These are phyloP conservation scores for Hydrocynus forskahlii DNA, from an alignment of 2,797 vertebrate species.

Conservation along the genomic window DNA sequence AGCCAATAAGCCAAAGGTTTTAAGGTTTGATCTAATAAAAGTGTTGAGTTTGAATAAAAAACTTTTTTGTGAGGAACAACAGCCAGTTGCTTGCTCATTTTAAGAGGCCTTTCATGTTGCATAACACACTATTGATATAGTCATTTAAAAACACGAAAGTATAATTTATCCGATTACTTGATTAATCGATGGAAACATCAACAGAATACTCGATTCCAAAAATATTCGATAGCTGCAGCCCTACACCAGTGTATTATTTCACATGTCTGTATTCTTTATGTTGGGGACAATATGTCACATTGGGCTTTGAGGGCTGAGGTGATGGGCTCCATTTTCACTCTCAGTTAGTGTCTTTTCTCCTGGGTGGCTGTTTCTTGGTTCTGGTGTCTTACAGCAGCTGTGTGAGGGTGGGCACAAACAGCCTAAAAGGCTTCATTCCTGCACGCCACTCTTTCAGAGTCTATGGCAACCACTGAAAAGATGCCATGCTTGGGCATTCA, in stretches of 20 bases:
- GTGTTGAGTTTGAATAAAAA: too few relatives aligned
- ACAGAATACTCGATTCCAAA: too few relatives aligned
- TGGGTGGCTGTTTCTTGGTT: not conserved
- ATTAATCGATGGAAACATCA: too few relatives aligned
- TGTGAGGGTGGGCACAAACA: conserved; percentile 64
- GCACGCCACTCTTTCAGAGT: conserved; percentile 67
- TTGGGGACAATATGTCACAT: conserved; percentile 23
- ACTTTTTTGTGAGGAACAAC: too few relatives aligned
- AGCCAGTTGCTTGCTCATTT: too few relatives aligned
- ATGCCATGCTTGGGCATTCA: conserved; percentile 70
- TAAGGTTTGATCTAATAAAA: too few relatives aligned
- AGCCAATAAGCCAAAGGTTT: too few relatives aligned
- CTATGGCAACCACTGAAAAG: conserved; percentile 83
- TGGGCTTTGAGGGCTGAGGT: conserved; percentile 28
- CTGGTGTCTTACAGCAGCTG: conserved; percentile 48
- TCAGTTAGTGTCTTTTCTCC: conserved; percentile 50
- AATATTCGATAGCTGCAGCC: too few relatives aligned
- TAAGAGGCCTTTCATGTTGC: too few relatives aligned
- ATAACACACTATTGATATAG: too few relatives aligned
- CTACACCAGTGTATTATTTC: not conserved
- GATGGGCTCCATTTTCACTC: conserved; percentile 46
- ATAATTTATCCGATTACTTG: too few relatives aligned
- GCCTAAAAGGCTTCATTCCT: conserved; percentile 70
- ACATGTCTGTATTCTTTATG: conserved; percentile 30
- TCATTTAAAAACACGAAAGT: too few relatives aligned